Evolutionary conservation across 2,888 invertebrate genomes (phyloP).

Genomic region (Epirrhoe alternata): DNA sequence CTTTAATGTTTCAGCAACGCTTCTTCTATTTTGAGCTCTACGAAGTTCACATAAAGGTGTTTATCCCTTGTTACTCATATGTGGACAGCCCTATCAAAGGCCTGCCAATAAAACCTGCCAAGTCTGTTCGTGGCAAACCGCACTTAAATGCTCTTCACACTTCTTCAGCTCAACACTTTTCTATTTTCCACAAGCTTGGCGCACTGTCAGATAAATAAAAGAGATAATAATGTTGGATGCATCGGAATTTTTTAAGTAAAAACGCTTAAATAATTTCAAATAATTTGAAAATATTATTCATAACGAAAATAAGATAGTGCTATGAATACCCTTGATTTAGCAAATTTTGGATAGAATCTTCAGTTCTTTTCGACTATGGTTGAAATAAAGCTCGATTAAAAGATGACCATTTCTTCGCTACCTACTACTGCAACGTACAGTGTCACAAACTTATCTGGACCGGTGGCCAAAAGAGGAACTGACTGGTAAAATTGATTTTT

Average conservation of each 20-base stretch:
- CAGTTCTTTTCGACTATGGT: too few species aligned
- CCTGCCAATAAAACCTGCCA: conserved; percentile 46
- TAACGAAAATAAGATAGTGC: neutral
- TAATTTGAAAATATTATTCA: neutral
- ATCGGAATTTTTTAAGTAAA: neutral
- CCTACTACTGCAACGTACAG: too few species aligned
- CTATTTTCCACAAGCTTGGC: conserved; percentile 39
- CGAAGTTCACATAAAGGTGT: conserved; percentile 15
- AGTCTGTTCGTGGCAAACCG: conserved; percentile 46
- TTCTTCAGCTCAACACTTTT: conserved; percentile 49
- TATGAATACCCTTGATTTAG: neutral
- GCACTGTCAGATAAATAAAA: conserved; percentile 49
- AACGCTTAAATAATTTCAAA: neutral
- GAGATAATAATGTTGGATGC: conserved; percentile 39
- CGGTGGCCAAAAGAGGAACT: too few species aligned
- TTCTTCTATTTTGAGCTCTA: conserved; percentile 7
- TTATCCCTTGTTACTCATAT: conserved; percentile 1
- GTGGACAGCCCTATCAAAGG: conserved; percentile 47
- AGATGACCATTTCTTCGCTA: too few species aligned
- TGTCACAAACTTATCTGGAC: too few species aligned
- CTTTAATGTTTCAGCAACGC: conserved; percentile 3
- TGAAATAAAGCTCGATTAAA: too few species aligned
- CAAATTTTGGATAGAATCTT: too few species aligned
- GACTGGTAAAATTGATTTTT: too few species aligned
- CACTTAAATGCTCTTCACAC: conserved; percentile 58